Base-by-base conservation (phyloP, 2,888 invertebrate species). In the Papilio protenor region DNA sequence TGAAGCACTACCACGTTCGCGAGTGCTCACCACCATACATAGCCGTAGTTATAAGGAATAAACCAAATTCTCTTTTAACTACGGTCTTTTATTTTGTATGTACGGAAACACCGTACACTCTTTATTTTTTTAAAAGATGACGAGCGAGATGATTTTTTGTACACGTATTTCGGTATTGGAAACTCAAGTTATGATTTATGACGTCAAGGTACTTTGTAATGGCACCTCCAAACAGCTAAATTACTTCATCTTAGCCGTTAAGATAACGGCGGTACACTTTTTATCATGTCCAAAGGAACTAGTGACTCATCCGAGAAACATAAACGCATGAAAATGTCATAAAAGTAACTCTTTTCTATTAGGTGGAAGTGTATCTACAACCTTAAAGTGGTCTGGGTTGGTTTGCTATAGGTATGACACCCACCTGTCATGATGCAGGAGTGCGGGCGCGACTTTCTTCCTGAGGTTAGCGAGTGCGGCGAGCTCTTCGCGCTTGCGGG, bases 401-500 rank as follows among this genome's bases (percentile, higher is more conserved):
- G 6, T 64, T 33, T 33, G n/a, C 18, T 49, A 70, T 23, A 18
- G 1, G 23, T 23, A 23, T 49, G 14, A 45, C 18, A 73, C 84
- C 85, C 77, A 92, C 94, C 82, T 91, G 83, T 88, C 89, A 75
- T 87, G 90, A 88, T 86, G 92, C 84, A 93, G 93, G 90, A 88
- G 93, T 86, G 94, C 96, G 82, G 91, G 96, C 81, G 93, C 95
- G 71, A 97, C 96, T 84, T 96, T 96, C 88, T 96, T 96, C 83
- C 96, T 93, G 77, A 97, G 94, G 89, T 97, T 97, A 84, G 96
- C 96, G 85, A 97, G 93, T 59, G 96, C 96, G 73, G 94, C 94
- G 80, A 96, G 96, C 90, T 97, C 97, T 88, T 97, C 97, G 57
- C 96, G 94, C 80, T 96, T 94, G 80, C 96, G 95, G 66, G 97